Evolutionary conservation across 2,888 invertebrate species (phyloP).

Genomic region (Phyllotreta cruciferae): DNA sequence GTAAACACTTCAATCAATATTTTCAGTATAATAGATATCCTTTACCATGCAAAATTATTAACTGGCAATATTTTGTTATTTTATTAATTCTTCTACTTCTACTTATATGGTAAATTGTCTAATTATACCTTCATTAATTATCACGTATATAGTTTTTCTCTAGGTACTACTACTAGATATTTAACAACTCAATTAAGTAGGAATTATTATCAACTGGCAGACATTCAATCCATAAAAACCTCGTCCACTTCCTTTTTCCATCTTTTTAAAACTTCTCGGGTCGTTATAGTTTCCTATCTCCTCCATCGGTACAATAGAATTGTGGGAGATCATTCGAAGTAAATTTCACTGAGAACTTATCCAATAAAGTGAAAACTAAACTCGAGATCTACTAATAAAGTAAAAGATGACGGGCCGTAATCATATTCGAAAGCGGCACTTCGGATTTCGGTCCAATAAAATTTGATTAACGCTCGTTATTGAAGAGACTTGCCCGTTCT

Average conservation of each 20-base stretch:
- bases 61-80: too few relatives aligned
- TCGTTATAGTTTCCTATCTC: conserved; percentile 9
- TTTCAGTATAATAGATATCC: too few relatives aligned
- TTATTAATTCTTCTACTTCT: too few relatives aligned
- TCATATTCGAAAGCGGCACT: conserved; percentile 46
- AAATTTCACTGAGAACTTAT: conserved; percentile 19
- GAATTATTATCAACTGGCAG: too few relatives aligned
- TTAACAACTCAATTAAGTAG: too few relatives aligned
- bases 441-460: conserved; percentile 46
- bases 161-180: too few relatives aligned
- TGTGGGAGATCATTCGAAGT: conserved; percentile 11
- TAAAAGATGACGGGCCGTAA: conserved; percentile 48
- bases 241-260: conserved; percentile 4
- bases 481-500: conserved; percentile 19
- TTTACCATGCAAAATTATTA: too few relatives aligned
- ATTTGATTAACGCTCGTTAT: conserved; percentile 46
- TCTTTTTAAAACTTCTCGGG: neutral
- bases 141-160: too few relatives aligned
- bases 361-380: conserved; percentile 19
- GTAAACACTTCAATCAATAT: too few relatives aligned
- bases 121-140: too few relatives aligned
- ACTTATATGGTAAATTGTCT: too few relatives aligned
- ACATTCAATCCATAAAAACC: neutral
- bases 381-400: conserved; percentile 47
- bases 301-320: conserved; percentile 6